Conservation (phyloP, 2,797 vertebrate genomes). For the Schizothorax lantsangensis region DNA sequence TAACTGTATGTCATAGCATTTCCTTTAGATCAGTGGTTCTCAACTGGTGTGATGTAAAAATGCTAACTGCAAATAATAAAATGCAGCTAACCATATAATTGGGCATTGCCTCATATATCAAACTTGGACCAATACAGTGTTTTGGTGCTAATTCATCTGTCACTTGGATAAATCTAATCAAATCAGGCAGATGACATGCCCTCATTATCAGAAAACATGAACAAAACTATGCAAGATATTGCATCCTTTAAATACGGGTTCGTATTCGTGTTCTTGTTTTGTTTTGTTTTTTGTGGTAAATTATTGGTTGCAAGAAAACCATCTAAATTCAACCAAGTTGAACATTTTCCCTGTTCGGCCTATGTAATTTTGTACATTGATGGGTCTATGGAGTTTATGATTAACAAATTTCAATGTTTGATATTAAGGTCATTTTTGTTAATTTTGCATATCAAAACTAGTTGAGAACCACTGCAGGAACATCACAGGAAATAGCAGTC, state of each 20-base stretch:
- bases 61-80: background rate
- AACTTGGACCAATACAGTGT: background rate
- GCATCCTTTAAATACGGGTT: too few relatives aligned
- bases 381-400: background rate
- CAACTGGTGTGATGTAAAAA: constrained; percentile 28
- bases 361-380: too few relatives aligned
- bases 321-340: background rate
- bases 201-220: background rate
- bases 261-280: too few relatives aligned
- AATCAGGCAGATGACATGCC: background rate
- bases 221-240: background rate
- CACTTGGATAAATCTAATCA: background rate
- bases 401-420: background rate
- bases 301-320: background rate
- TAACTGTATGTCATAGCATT: background rate
- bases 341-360: too few relatives aligned
- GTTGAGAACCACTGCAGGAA: constrained; percentile 25
- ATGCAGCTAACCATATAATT: background rate
- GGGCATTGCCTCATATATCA: background rate
- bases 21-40: constrained; percentile 24
- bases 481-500: background rate
- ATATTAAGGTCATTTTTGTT: background rate
- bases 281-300: background rate
- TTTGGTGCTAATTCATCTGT: background rate
- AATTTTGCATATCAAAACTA: background rate